Evolutionary conservation across 2,888 invertebrate genomes (phyloP), one percentile per base, ranked within the genome.

Genomic region (Elmis aenea): DNA sequence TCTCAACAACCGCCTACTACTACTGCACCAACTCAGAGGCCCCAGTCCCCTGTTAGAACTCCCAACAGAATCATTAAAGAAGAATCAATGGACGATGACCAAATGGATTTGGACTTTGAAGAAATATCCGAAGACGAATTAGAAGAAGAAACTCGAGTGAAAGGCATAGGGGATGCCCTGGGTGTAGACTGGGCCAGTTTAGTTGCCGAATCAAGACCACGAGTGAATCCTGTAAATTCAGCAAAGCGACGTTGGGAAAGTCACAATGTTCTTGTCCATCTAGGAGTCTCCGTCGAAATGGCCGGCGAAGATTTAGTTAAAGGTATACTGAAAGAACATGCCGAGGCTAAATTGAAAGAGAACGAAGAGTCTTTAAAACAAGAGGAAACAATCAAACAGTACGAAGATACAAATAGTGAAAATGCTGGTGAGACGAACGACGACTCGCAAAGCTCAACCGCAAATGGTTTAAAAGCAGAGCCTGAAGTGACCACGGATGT

Each of bases 121-220:
- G 89, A 90, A 69, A 89, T 90, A 56, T 89, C 89, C 9, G 90
- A 91, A 64, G 90, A 89, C 31, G 91, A 91, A 65, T 68, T 90
- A 18, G 90, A 91, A 61, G 88, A 89, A 60, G 85, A 89, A 55
- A 76, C 84, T 8, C 79, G 75, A 56, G 73, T 76, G 47, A 79
- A 73, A 66, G 81, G 85, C 18, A 76, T 92, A 43, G 90, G 90
- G 3, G 92, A 93, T 67, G 90, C 90, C n/a, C 69, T 94, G 14
- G 92, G 92, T n/a, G 92, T 94, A 1, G 92, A 94, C 67, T 93
- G 93, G 93, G 85, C 89, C 6, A 89, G 89, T 61, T 72, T 94
- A 26, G 84, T 89, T 1, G 85, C 85, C 2, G 88, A 89, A 66
- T 84, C 85, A 3, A 75, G 77, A 18, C 73, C 74, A 1, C 71